Conservation (phyloP, 2,797 vertebrate genomes). For the Molossus alvarezi region DNA sequence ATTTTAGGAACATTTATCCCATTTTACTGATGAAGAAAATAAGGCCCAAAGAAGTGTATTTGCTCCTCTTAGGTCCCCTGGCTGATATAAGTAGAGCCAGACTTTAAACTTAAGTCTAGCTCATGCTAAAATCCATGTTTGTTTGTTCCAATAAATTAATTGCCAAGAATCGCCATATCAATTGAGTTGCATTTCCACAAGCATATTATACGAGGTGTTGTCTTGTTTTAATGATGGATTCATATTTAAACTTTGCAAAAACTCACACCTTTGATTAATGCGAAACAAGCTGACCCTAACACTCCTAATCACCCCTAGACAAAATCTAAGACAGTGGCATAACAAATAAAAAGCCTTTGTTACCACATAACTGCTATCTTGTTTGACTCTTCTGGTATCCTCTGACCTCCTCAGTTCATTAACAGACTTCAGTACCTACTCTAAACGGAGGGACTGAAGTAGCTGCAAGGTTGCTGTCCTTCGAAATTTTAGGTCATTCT, state of each 20-base stretch:
- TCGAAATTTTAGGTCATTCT: constrained; percentile 93
- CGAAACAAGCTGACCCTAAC: not conserved
- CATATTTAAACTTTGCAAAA: not conserved
- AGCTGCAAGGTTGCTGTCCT: constrained; percentile 95
- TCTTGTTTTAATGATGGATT: not conserved
- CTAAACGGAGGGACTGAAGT: constrained; percentile 88
- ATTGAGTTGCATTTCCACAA: not conserved
- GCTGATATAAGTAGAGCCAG: not conserved
- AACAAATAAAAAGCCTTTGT: constrained; percentile 66
- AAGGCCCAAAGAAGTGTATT: not conserved
- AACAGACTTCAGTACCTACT: constrained; percentile 90
- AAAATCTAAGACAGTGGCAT: constrained; percentile 51
- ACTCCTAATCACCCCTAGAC: not conserved
- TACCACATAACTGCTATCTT: constrained; percentile 86
- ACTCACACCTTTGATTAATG: not conserved
- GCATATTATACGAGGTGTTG: not conserved
- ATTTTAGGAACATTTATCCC: not conserved
- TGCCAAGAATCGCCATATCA: not conserved
- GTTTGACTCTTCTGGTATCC: constrained; percentile 82
- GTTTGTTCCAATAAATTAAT: not conserved
- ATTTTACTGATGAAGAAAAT: constrained; percentile 14
- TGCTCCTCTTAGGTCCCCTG: not conserved
- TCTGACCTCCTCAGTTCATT: constrained; percentile 92
- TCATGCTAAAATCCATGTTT: not conserved
- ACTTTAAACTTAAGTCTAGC: not conserved